phyloP scores from a whole-genome alignment of 2,888 invertebrate genomes.

The Orgyia antiqua region DNA sequence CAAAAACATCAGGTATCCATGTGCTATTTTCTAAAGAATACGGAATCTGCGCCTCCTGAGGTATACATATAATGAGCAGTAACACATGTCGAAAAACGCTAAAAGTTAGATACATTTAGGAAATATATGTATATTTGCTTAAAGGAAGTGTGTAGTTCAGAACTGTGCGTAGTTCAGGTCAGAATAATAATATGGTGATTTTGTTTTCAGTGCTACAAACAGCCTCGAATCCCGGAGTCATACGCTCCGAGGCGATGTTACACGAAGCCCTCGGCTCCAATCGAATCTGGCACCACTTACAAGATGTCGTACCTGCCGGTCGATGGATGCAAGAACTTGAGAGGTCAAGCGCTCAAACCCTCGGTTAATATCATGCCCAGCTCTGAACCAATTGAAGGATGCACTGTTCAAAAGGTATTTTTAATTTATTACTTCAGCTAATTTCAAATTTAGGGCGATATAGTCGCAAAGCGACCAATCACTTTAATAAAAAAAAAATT shows the following conservation, averaged over 20 bases:
- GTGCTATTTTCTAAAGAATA: too few species aligned
- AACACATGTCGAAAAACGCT: too few species aligned
- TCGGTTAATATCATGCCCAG: conserved; percentile 56
- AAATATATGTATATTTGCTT: too few species aligned
- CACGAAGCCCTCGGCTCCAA: conserved; percentile 74
- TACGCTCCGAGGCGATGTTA: conserved; percentile 77
- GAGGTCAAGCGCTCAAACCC: conserved; percentile 52
- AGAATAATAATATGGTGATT: too few species aligned
- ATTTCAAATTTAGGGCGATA: not conserved
- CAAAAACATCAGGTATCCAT: too few species aligned
- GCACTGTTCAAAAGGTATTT: conserved; percentile 58
- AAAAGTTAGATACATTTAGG: too few species aligned
- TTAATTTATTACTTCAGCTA: not conserved
- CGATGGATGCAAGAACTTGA: conserved; percentile 53
- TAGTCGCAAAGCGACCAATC: too few species aligned
- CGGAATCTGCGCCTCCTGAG: too few species aligned
- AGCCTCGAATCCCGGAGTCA: conserved; percentile 76
- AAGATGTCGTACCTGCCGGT: conserved; percentile 80
- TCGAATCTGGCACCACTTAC: conserved; percentile 81
- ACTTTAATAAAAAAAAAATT: too few species aligned
- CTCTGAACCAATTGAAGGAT: conserved; percentile 65
- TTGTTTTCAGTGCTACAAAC: conserved; percentile 65
- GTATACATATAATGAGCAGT: too few species aligned
- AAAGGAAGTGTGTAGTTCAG: too few species aligned
- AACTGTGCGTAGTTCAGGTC: too few species aligned